Base-by-base conservation (phyloP, 1,140 invertebrate species). In the Ylistrum balloti region DNA sequence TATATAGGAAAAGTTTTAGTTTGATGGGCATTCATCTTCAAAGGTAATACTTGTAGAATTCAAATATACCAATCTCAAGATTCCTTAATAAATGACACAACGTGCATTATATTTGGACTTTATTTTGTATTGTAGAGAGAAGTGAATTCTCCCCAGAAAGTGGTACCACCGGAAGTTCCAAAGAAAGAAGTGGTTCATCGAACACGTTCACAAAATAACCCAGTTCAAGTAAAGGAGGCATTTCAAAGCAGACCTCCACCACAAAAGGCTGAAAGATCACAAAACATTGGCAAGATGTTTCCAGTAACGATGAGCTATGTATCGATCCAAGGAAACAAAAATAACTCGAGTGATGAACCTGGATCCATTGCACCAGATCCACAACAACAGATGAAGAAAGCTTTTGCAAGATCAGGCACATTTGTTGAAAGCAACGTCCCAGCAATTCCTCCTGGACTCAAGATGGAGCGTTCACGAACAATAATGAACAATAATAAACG, bases 301-400 rank as follows among this genome's bases (percentile, higher is more conserved):
- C 92, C 93, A 0, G 89, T 94, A 20, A 91, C 93, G 5, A 88
- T 94, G 34, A 93, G 92, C 85, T 94, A 93, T 87, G 91, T 94
- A 5, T 93, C 93, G 38, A 93, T 94, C 33, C 93, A 93, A 35
- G 92, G 92, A 28, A 90, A 91, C 0, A 88, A 91, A n/a, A 88
- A 91, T 41, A 33, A 41, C n/a, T 17, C 86, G 38, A 33, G 88
- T 91, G 13, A 34, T 87, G 13, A 90, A 91, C 41, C 41, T 45
- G 17, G 41, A 13, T 9, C 41, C 10, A 45, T 45, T 45, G 41
- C 41, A 45, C 48, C 33, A 88, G 28, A 74, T 1, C 15, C 33
- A 74, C 33, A 86, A 56, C 33, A 90, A 87, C 28, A 87, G 17
- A 48, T 35, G 32, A 90, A 87, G 56, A 87, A 74, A 20, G 17